phyloP scores from a whole-genome alignment of 2,888 invertebrate species.

The Agonopterix subpropinquella region DNA sequence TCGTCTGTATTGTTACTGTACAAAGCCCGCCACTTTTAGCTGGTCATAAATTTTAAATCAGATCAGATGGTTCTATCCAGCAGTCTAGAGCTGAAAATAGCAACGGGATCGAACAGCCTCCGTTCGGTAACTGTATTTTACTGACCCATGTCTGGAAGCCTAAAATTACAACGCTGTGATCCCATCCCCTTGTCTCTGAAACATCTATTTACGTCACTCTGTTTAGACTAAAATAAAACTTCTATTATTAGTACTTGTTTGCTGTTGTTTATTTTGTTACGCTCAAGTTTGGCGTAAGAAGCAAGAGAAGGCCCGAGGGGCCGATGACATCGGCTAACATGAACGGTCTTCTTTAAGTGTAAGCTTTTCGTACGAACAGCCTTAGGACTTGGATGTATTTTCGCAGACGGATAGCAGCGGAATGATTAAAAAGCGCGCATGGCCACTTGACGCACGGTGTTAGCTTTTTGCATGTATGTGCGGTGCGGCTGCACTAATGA shows the following conservation, averaged over 20 bases:
- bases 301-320: not conserved
- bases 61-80: constrained; percentile 11
- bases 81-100: constrained; percentile 48
- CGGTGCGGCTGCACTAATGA: constrained; percentile 63
- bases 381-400: constrained; percentile 4
- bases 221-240: constrained; percentile 4
- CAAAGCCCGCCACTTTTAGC: constrained; percentile 8
- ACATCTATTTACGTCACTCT: constrained; percentile 4
- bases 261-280: constrained; percentile 4
- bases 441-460: constrained; percentile 65
- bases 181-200: constrained; percentile 3
- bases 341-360: not conserved
- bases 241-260: constrained; percentile 8
- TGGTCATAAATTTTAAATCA: constrained; percentile 50
- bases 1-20: constrained; percentile 21
- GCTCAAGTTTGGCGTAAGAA: not conserved
- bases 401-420: constrained; percentile 22
- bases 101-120: constrained; percentile 51
- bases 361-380: not conserved
- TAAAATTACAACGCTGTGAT: constrained; percentile 3
- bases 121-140: constrained; percentile 3
- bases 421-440: constrained; percentile 57
- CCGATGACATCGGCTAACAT: not conserved
- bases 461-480: constrained; percentile 54
- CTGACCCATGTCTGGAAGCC: constrained; percentile 5